phyloP scores from a whole-genome alignment of 2,888 invertebrate species.

The Catocala nupta region DNA sequence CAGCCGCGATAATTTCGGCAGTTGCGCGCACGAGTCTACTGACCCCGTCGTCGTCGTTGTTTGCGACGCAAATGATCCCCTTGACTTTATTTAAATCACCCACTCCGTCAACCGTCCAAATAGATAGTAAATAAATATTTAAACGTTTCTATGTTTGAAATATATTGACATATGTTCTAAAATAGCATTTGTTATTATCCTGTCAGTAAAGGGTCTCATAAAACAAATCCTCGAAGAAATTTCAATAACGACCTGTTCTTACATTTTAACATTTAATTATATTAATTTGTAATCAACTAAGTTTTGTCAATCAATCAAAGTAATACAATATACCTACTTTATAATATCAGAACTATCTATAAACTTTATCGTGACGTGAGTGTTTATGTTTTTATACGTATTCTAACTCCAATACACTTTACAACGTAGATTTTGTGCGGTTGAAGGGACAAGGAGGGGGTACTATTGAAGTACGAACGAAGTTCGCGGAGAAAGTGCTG shows the following conservation, averaged over 20 bases:
- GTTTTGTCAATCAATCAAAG: too few species aligned
- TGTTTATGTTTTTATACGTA: background rate
- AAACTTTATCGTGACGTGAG: background rate
- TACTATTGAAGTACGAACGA: slow-evolving; percentile 41
- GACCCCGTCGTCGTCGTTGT: slow-evolving; percentile 79
- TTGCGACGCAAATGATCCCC: slow-evolving; percentile 84
- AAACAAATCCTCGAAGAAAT: too few species aligned
- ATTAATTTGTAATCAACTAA: too few species aligned
- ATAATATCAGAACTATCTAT: too few species aligned
- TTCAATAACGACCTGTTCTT: too few species aligned
- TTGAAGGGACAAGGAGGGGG: slow-evolving; percentile 16
- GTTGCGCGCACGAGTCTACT: slow-evolving; percentile 81
- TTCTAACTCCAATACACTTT: background rate
- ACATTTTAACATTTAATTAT: too few species aligned
- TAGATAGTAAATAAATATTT: slow-evolving; percentile 45
- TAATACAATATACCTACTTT: too few species aligned
- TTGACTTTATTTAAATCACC: slow-evolving; percentile 85
- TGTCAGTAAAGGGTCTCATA: too few species aligned
- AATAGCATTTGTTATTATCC: slow-evolving; percentile 2
- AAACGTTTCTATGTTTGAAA: slow-evolving; percentile 22
- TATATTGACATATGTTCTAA: slow-evolving; percentile 5
- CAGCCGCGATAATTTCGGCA: slow-evolving; percentile 84
- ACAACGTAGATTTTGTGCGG: slow-evolving; percentile 1
- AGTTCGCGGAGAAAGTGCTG: slow-evolving; percentile 76
- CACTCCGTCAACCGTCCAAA: slow-evolving; percentile 61